Percentiles rank a stretch among this genome's conserved stretches.
phyloP scores from a whole-genome alignment of 2,888 invertebrate species.

The Drosophila ezoana region DNA sequence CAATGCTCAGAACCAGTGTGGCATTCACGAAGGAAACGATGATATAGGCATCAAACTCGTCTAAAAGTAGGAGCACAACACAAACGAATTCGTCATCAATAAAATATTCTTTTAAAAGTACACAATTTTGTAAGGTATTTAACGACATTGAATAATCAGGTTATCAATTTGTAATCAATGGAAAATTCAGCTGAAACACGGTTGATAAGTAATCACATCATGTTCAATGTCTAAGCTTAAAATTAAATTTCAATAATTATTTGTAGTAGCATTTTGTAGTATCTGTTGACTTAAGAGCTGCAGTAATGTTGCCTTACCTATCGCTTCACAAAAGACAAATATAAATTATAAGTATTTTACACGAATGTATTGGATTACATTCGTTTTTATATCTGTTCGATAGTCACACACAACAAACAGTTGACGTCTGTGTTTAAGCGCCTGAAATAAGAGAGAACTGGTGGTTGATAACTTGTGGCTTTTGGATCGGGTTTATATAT shows the following conservation, averaged over 20 bases:
- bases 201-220: constrained; percentile 85
- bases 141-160: constrained; percentile 80
- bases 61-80: constrained; percentile 62
- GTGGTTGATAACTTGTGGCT: constrained; percentile 89
- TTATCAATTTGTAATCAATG: constrained; percentile 86
- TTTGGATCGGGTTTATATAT: constrained; percentile 86
- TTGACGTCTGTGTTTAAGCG: constrained; percentile 84
- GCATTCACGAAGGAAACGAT: constrained; percentile 99
- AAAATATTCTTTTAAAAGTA: constrained; percentile 1
- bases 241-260: constrained; percentile 21
- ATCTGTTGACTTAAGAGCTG: constrained; percentile 79
- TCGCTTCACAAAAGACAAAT: constrained; percentile 73
- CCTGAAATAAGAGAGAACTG: constrained; percentile 95
- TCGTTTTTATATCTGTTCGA: constrained; percentile 72
- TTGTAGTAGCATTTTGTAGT: constrained; percentile 55
- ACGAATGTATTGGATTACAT: constrained; percentile 52
- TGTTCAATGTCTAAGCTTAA: constrained; percentile 71
- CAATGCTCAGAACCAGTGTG: constrained; percentile 98
- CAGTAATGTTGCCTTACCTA: constrained; percentile 84
- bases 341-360: constrained; percentile 61
- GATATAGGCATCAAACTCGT: constrained; percentile 95
- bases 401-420: constrained; percentile 72
- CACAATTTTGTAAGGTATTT: constrained; percentile 16
- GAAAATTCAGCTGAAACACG: constrained; percentile 88
- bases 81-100: constrained; percentile 23